phyloP scores from a whole-genome alignment of 2,888 invertebrate genomes.

The Pomacea canaliculata region DNA sequence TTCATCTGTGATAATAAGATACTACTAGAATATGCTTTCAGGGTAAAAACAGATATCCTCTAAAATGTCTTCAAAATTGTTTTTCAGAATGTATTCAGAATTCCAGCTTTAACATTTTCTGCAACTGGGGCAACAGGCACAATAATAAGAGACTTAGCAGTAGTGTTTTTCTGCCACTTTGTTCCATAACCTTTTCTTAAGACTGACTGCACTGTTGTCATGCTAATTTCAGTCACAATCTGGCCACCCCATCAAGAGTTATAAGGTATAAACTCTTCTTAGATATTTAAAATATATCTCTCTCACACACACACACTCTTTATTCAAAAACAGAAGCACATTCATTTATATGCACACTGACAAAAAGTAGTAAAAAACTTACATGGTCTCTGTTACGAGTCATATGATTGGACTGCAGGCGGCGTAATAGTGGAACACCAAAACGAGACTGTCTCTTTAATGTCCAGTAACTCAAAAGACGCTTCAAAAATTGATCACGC shows the following conservation, averaged over 20 bases:
- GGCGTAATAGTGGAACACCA: constrained; percentile 91
- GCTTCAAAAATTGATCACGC: constrained; percentile 84
- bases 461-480: constrained; percentile 96
- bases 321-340: not conserved
- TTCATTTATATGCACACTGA: not conserved
- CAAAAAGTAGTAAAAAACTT: constrained; percentile 26
- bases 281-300: no score
- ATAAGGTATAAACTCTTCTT: no score
- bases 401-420: constrained; percentile 77
- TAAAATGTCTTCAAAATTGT: not conserved
- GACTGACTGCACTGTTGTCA: no score
- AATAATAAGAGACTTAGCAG: no score
- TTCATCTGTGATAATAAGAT: constrained; percentile 45
- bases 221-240: no score
- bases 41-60: not conserved
- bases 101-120: no score
- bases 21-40: constrained; percentile 15
- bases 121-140: no score
- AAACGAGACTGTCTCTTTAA: constrained; percentile 93
- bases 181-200: no score
- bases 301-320: no score
- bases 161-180: no score
- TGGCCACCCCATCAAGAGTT: no score
- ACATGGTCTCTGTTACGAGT: constrained; percentile 64
- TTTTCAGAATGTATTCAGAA: no score